A percentile compares a stretch with the other conserved stretches of the same genome.
Evolutionary conservation across 2,797 vertebrate genomes (phyloP).

Genomic region (Coilia nasus): DNA sequence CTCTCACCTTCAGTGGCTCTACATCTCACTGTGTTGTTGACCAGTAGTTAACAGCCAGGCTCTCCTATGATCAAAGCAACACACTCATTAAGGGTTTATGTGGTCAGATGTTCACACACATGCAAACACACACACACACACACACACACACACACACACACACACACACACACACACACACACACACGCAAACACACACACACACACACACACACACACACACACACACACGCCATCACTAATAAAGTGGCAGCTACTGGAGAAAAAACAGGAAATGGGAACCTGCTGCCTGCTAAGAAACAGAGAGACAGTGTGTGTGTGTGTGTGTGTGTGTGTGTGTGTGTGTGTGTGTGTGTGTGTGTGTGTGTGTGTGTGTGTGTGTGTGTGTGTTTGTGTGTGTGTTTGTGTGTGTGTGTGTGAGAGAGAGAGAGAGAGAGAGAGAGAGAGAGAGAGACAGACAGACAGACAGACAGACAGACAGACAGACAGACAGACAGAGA

Average conservation of each 20-base stretch:
- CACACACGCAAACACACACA: conserved; percentile 2
- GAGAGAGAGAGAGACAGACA: conserved; percentile 16
- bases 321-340: conserved; percentile 25
- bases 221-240: background rate
- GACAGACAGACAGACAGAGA: too few relatives aligned
- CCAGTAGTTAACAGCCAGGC: background rate
- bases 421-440: background rate
- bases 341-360: conserved; percentile 39
- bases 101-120: background rate
- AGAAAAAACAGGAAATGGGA: conserved; percentile 9
- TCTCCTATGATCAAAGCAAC: conserved; percentile 5
- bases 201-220: conserved; percentile 7
- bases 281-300: conserved; percentile 49
- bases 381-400: conserved; percentile 34
- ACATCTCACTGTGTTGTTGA: background rate
- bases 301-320: background rate
- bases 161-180: conserved; percentile 11
- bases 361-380: conserved; percentile 21
- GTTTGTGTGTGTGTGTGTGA: conserved; percentile 27
- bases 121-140: background rate
- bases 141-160: background rate
- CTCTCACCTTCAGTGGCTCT: background rate
- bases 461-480: conserved; percentile 45
- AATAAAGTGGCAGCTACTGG: background rate
- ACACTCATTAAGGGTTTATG: conserved; percentile 1